Conservation (phyloP, 2,888 invertebrate species). For the Pecten maximus region DNA sequence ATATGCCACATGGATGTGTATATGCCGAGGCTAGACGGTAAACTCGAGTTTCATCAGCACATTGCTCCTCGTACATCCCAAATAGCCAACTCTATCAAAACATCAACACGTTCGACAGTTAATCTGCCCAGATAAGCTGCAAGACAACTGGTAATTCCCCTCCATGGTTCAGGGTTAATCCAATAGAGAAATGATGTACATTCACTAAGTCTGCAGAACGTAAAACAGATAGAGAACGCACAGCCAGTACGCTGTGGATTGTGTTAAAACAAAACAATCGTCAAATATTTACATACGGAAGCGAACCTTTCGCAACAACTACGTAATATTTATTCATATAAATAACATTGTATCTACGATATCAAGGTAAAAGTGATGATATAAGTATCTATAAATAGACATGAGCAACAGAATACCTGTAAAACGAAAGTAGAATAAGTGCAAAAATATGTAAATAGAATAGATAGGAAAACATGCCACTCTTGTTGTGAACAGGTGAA, state of each 20-base stretch:
- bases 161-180: constrained; percentile 3
- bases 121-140: neutral
- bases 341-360: neutral
- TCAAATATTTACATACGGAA: neutral
- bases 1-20: neutral
- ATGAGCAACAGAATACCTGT: neutral
- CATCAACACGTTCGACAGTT: constrained; percentile 12
- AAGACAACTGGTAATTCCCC: neutral
- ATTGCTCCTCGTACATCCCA: neutral
- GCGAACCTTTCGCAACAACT: neutral
- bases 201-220: neutral
- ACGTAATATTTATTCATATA: neutral
- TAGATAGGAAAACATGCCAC: neutral
- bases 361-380: neutral
- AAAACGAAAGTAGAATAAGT: constrained; percentile 9
- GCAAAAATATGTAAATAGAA: neutral
- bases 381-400: constrained; percentile 15
- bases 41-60: constrained; percentile 9
- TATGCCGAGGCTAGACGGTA: neutral
- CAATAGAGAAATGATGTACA: neutral
- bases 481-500: neutral
- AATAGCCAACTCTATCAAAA: neutral
- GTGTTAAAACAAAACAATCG: neutral
- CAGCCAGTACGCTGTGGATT: neutral
- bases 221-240: neutral